A percentile compares a stretch with the other conserved stretches of the same genome.
Evolutionary conservation across 2,888 invertebrate genomes (phyloP).

Genomic region (Thecophora atra): DNA sequence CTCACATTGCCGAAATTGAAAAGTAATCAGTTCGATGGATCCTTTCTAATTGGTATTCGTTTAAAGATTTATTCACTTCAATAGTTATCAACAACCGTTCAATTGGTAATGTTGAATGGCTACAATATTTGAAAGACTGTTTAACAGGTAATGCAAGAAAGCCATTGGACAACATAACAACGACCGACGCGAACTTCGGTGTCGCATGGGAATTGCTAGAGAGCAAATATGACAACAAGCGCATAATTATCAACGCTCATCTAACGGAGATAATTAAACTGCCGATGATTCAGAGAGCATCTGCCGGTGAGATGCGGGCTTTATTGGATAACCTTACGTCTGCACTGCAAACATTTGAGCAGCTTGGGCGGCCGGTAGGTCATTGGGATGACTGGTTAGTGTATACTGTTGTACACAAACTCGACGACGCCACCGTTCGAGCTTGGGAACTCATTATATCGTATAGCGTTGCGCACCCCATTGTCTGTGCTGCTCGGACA

Average conservation of each 20-base stretch:
- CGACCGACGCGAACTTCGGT: constrained; percentile 29
- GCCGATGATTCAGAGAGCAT: not conserved
- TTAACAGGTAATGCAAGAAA: constrained; percentile 10
- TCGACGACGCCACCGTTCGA: not conserved
- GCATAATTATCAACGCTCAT: constrained; percentile 30
- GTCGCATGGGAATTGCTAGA: constrained; percentile 30
- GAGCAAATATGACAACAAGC: constrained; percentile 34
- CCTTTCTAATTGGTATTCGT: constrained; percentile 26
- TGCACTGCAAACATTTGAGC: constrained; percentile 20
- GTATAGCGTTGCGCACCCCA: too few species aligned
- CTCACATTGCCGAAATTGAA: constrained; percentile 19
- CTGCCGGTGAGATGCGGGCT: constrained; percentile 4
- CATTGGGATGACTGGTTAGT: too few species aligned
- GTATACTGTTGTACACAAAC: too few species aligned
- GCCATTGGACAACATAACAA: constrained; percentile 27
- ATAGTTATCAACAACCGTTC: constrained; percentile 9
- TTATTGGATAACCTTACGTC: constrained; percentile 15
- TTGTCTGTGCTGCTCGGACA: constrained; percentile 21
- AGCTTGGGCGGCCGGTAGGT: too few species aligned
- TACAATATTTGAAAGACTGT: constrained; percentile 27
- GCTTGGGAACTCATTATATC: too few species aligned
- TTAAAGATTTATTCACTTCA: constrained; percentile 31
- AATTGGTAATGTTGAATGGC: constrained; percentile 1
- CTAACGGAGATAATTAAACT: constrained; percentile 2
- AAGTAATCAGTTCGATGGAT: constrained; percentile 30